Conservation (phyloP, 2,113 vertebrate genomes). For the Panthera tigris region DNA sequence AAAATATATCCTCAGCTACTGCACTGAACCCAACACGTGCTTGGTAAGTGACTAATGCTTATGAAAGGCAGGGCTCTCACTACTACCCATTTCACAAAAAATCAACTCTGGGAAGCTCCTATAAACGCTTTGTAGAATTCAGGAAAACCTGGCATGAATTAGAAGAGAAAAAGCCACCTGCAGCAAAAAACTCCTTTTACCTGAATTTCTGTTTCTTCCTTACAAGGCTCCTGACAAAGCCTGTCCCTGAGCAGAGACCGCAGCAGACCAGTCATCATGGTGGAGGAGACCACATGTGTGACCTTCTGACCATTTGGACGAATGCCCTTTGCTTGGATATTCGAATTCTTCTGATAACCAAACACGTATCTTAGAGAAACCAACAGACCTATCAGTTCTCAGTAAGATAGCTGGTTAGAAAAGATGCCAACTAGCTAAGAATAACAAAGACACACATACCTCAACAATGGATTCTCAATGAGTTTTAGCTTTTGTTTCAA, state of each 20-base stretch:
- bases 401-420: not conserved
- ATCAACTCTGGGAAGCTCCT: not conserved
- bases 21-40: not conserved
- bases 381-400: slow-evolving; percentile 13
- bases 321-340: slow-evolving; percentile 90
- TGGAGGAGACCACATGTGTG: slow-evolving; percentile 90
- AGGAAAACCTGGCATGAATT: not conserved
- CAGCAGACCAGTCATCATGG: slow-evolving; percentile 86
- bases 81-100: not conserved
- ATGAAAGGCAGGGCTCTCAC: not conserved
- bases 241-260: slow-evolving; percentile 89
- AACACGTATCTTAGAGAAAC: slow-evolving; percentile 91
- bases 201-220: slow-evolving; percentile 90
- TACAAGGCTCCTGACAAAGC: slow-evolving; percentile 85
- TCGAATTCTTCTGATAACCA: slow-evolving; percentile 90
- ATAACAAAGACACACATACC: slow-evolving; percentile 79
- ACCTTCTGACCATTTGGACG: slow-evolving; percentile 85
- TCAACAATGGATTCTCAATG: slow-evolving; percentile 95
- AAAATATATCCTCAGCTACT: not conserved
- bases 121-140: not conserved
- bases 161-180: not conserved
- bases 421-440: not conserved
- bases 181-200: slow-evolving; percentile 78
- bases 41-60: not conserved
- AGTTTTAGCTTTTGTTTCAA: slow-evolving; percentile 94